phyloP scores from a whole-genome alignment of 2,113 vertebrate species.

The Clinocottus analis region DNA sequence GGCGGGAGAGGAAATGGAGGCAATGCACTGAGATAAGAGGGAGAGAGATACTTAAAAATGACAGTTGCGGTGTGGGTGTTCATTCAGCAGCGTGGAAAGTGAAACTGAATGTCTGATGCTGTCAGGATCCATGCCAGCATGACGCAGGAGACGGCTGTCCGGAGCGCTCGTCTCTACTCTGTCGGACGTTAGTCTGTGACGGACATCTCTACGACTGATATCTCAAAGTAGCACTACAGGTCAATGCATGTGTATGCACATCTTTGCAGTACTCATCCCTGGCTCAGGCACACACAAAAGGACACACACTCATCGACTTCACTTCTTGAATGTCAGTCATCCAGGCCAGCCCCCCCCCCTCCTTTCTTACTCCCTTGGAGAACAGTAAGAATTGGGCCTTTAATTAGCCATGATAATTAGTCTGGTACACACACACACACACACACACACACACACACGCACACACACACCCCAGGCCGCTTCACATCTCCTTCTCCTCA shows the following conservation, averaged over 20 bases:
- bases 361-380: conserved; percentile 63
- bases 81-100: conserved; percentile 47
- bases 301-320: not conserved
- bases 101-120: conserved; percentile 18
- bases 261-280: no score
- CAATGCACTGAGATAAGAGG: conserved; percentile 44
- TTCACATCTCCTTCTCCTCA: conserved; percentile 45
- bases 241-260: no score
- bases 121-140: not conserved
- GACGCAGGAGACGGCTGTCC: not conserved
- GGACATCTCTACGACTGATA: no score
- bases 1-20: conserved; percentile 49
- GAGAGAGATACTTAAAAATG: conserved; percentile 59
- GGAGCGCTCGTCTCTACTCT: not conserved
- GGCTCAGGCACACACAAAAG: not conserved
- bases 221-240: no score
- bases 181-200: no score
- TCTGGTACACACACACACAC: not conserved
- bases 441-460: conserved; percentile 34
- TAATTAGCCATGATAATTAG: conserved; percentile 81
- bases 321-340: conserved; percentile 65
- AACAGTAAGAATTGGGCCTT: conserved; percentile 74
- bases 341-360: conserved; percentile 54
- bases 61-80: conserved; percentile 61
- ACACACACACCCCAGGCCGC: conserved; percentile 42